Evolutionary conservation across 2,888 invertebrate species (phyloP).

Genomic region (Caenorhabditis sp.): DNA sequence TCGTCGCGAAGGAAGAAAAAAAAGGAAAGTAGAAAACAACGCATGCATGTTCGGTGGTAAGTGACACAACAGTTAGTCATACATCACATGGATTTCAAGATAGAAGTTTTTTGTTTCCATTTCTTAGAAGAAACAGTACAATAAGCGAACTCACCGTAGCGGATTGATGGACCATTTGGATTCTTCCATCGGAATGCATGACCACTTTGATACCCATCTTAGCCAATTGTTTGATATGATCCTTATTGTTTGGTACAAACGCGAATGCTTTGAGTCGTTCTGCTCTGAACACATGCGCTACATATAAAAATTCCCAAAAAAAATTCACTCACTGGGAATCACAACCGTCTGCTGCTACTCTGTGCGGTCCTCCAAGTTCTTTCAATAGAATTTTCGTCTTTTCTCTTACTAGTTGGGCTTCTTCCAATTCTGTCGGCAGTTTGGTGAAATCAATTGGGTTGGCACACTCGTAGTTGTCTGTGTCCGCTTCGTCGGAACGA

Average conservation of each 20-base stretch:
- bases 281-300: slow-evolving; percentile 60
- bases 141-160: slow-evolving; percentile 88
- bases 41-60: slow-evolving; percentile 13
- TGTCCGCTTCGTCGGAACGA: slow-evolving; percentile 57
- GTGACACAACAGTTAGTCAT: neutral
- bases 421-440: slow-evolving; percentile 61
- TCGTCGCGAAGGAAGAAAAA: slow-evolving; percentile 14
- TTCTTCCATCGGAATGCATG: slow-evolving; percentile 92
- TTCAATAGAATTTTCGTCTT: slow-evolving; percentile 71
- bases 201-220: slow-evolving; percentile 97
- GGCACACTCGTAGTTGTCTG: slow-evolving; percentile 64
- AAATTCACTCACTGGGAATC: slow-evolving; percentile 63
- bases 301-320: neutral
- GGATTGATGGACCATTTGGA: slow-evolving; percentile 91
- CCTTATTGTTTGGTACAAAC: slow-evolving; percentile 89
- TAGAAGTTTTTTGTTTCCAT: neutral
- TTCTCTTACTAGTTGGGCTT: slow-evolving; percentile 67
- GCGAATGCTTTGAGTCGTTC: slow-evolving; percentile 84
- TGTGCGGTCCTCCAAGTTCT: slow-evolving; percentile 65
- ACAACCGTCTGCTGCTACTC: too few species aligned
- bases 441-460: slow-evolving; percentile 65
- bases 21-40: neutral
- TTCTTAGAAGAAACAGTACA: neutral
- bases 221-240: slow-evolving; percentile 91
- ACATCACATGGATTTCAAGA: too few species aligned